phyloP scores from a whole-genome alignment of 2,888 invertebrate species.

The Drosophila robusta region DNA sequence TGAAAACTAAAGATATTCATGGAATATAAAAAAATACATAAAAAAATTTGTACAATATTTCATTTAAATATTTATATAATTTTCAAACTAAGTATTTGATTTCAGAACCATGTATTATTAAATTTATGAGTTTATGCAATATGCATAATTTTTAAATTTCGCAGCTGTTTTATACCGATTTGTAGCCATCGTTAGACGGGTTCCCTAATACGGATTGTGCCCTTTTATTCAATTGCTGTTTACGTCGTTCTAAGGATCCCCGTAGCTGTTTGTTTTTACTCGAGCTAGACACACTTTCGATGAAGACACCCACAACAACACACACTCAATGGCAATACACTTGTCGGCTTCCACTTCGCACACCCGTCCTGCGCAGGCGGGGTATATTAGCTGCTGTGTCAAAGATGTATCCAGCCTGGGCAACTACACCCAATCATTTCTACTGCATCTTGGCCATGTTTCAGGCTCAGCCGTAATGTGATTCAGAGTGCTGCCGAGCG shows the following conservation, averaged over 20 bases:
- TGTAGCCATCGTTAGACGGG: not conserved
- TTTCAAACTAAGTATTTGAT: too few relatives aligned
- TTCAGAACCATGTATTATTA: too few relatives aligned
- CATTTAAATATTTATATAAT: too few relatives aligned
- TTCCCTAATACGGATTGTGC: not conserved
- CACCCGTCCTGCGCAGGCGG: not conserved
- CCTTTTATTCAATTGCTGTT: slow-evolving; percentile 15
- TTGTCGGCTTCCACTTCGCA: not conserved
- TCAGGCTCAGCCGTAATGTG: not conserved
- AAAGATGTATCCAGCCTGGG: not conserved
- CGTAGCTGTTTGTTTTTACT: slow-evolving; percentile 15
- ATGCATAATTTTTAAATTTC: too few relatives aligned
- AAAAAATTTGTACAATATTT: too few relatives aligned
- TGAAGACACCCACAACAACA: slow-evolving; percentile 9
- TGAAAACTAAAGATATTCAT: too few relatives aligned
- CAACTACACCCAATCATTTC: not conserved
- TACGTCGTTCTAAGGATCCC: slow-evolving; percentile 1
- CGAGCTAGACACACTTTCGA: slow-evolving; percentile 20
- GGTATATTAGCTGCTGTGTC: slow-evolving; percentile 1
- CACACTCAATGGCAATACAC: slow-evolving; percentile 17
- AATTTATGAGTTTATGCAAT: too few relatives aligned
- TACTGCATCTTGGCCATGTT: not conserved
- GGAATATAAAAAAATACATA: too few relatives aligned
- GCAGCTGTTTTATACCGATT: too few relatives aligned
- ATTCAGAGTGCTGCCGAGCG: not conserved